phyloP scores from a whole-genome alignment of 2,888 invertebrate genomes.

The Acholoe squamosa region DNA sequence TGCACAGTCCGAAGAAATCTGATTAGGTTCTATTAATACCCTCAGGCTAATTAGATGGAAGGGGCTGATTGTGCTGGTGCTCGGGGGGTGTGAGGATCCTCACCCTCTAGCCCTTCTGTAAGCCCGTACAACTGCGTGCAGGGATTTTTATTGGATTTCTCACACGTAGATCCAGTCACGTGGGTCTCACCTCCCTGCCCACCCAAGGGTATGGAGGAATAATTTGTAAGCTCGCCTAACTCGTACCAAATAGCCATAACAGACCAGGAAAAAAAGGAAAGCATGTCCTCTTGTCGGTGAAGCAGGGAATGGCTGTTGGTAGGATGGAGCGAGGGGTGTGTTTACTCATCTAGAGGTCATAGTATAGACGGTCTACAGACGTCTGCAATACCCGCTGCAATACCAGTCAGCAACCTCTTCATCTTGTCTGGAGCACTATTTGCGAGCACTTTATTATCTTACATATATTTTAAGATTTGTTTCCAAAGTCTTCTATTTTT shows the following conservation, averaged over 20 bases:
- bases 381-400: too few relatives aligned
- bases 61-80: conserved; percentile 17
- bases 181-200: not conserved
- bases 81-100: conserved; percentile 7
- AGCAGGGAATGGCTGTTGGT: not conserved
- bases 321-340: not conserved
- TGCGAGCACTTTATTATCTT: too few relatives aligned
- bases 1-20: conserved; percentile 9
- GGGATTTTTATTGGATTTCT: conserved; percentile 1
- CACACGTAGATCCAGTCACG: not conserved
- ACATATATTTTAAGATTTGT: too few relatives aligned
- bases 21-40: conserved; percentile 53
- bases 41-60: conserved; percentile 43
- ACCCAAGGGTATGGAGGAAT: not conserved
- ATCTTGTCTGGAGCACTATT: too few relatives aligned
- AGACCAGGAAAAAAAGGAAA: not conserved
- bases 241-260: not conserved
- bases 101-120: not conserved
- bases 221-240: conserved; percentile 2
- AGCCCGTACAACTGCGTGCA: not conserved
- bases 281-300: too few relatives aligned
- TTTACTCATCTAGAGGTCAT: too few relatives aligned
- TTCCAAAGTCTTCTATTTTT: too few relatives aligned
- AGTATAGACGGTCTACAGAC: too few relatives aligned
- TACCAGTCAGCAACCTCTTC: too few relatives aligned